A percentile compares a stretch with the other conserved stretches of the same genome.
phyloP scores from a whole-genome alignment of 2,113 vertebrate species.

The Epinephelus cyanopodus region DNA sequence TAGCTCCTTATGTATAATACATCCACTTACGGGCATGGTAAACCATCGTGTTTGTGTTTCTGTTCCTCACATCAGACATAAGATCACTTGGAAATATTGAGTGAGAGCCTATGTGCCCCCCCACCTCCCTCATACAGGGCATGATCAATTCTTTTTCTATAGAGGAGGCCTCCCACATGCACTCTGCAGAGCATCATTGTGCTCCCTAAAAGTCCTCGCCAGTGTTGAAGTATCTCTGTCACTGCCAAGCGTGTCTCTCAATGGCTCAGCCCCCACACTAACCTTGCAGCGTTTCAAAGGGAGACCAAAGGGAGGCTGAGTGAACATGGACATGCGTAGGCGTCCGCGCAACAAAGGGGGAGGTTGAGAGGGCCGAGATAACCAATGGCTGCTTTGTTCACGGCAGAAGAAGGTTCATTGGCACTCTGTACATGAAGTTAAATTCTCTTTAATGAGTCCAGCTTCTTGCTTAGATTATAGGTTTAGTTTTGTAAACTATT shows the following conservation, averaged over 20 bases:
- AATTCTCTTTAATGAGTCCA: conserved; percentile 20
- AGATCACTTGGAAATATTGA: conserved; percentile 41
- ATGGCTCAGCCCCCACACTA: conserved; percentile 73
- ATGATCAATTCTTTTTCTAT: conserved; percentile 49
- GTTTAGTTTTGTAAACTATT: neutral
- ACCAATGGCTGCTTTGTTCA: conserved; percentile 45
- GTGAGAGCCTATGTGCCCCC: conserved; percentile 7
- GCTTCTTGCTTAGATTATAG: conserved; percentile 10
- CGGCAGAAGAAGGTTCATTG: conserved; percentile 8
- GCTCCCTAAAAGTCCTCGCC: conserved; percentile 64
- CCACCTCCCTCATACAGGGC: neutral
- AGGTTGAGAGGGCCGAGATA: conserved; percentile 47
- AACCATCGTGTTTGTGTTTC: conserved; percentile 49
- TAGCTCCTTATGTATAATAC: conserved; percentile 13
- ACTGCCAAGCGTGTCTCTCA: conserved; percentile 58
- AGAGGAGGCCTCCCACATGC: conserved; percentile 68
- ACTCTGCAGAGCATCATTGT: conserved; percentile 63
- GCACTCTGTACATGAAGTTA: conserved; percentile 18
- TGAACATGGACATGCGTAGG: conserved; percentile 67
- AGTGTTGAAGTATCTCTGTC: conserved; percentile 74
- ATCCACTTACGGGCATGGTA: conserved; percentile 14
- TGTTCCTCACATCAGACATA: conserved; percentile 42
- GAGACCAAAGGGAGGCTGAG: conserved; percentile 62
- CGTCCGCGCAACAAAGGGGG: conserved; percentile 40
- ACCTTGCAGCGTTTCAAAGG: conserved; percentile 73